Evolutionary conservation across 2,113 vertebrate genomes (phyloP).

Genomic region (Myxocyprinus asiaticus): DNA sequence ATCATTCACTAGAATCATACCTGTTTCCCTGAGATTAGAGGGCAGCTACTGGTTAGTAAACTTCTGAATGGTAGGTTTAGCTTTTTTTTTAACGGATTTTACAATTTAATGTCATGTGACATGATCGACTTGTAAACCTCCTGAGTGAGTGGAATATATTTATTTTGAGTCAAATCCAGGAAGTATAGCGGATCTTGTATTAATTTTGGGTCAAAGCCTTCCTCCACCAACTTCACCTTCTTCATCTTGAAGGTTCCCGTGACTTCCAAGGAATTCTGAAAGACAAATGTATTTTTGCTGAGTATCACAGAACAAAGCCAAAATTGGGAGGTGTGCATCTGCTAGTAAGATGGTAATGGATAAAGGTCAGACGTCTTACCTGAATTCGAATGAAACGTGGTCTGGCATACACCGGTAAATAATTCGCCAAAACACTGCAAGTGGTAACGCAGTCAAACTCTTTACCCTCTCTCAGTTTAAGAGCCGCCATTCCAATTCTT

Average conservation of each 20-base stretch:
- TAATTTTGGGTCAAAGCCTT: conserved; percentile 80
- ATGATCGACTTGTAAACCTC: conserved; percentile 69
- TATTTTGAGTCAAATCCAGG: conserved; percentile 68
- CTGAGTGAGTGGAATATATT: conserved; percentile 73
- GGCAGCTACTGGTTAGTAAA: conserved; percentile 28
- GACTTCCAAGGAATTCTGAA: conserved; percentile 79
- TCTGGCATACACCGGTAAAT: conserved; percentile 81
- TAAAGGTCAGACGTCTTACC: conserved; percentile 64
- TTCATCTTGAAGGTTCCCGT: conserved; percentile 88
- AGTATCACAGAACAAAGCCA: background rate
- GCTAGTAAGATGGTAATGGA: background rate
- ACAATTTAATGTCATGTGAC: conserved; percentile 75
- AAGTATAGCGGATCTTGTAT: conserved; percentile 80
- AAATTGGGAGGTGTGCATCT: background rate
- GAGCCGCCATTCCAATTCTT: conserved; percentile 84
- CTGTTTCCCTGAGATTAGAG: conserved; percentile 68
- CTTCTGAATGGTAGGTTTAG: background rate
- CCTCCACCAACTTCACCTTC: conserved; percentile 79
- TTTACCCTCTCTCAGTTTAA: conserved; percentile 73
- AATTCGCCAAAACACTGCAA: conserved; percentile 68
- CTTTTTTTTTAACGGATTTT: conserved; percentile 49
- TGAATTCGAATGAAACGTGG: conserved; percentile 85
- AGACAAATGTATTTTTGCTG: conserved; percentile 30
- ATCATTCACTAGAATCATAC: background rate
- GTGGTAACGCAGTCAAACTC: conserved; percentile 74